Evolutionary conservation across 53 echinoderm and acorn worm species (phyloP), one percentile per base, ranked within the genome.

Genomic region (Holothuria leucospilota): DNA sequence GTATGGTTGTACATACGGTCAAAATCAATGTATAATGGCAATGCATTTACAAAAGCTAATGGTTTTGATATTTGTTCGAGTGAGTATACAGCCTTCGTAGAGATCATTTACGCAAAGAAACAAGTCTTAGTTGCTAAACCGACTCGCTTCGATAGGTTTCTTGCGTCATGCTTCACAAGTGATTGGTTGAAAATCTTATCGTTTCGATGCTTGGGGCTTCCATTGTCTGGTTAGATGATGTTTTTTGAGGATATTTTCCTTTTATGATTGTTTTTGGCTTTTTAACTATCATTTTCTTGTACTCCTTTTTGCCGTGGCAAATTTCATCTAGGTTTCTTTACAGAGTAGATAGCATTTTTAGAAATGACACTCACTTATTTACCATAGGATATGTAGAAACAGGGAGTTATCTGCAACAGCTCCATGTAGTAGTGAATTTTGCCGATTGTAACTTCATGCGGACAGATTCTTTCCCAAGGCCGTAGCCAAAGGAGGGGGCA

Each of bases 171-270:
- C 72, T 42, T 72, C 72, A 51, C 51, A 72, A 42, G 30, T 72
- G 72, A 42, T 72, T 72, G 72, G 72, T 72, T 42, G 49, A 51
- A 72, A 72, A 72, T 72, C 72, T 72, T 40, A 72, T 72, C 49
- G 49, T 72, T 51, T 51, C 21, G 72, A 72, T 72, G 41, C 72
- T 21, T 42, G 72, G 72, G 72, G 42, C 72, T 72, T 51, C 20
- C 72, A 28, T n/a, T 42, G 23, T 42, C 72, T 51, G 21, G 10
- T 20, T 72, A 23, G 13, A 42, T 10, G 49, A 69, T 29, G 49
- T 13, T 51, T 42, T 41, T 38, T 51, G 49, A 24, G 5, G 41
- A 9, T 46, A 11, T 46, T 46, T 46, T 11, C 46, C 8, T 46
- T 46, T 46, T 46, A 46, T 46, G 46, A 46, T 46, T 46, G 46